Percentiles rank a stretch among this genome's conserved stretches.
Conservation (phyloP, 1,140 invertebrate genomes). For the Alviniconcha marisindica region DNA sequence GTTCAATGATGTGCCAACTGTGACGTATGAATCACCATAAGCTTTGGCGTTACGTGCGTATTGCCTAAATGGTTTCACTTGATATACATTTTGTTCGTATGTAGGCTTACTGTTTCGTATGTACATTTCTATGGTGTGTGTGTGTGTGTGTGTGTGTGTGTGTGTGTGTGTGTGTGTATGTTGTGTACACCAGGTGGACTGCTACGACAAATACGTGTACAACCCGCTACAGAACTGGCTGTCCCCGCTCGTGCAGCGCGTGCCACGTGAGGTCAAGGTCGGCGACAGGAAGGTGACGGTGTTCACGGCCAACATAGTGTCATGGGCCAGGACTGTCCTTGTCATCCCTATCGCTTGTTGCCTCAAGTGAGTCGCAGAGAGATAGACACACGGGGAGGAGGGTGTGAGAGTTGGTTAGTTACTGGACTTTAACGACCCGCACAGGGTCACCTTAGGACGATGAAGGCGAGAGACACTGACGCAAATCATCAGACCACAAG, state of each 20-base stretch:
- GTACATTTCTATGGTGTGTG: background rate
- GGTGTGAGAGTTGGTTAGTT: no score
- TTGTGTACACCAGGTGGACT: conserved; percentile 45
- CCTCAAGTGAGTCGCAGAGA: conserved; percentile 59
- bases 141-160: background rate
- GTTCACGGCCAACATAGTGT: conserved; percentile 68
- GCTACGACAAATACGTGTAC: conserved; percentile 62
- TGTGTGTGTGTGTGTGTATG: background rate
- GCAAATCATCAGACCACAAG: no score
- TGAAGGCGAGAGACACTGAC: no score
- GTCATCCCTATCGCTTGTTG: conserved; percentile 63
- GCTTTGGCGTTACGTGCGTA: no score
- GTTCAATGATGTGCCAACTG: no score
- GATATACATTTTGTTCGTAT: background rate
- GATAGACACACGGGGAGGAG: background rate
- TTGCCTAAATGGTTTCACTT: background rate
- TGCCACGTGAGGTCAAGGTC: conserved; percentile 50
- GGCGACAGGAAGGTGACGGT: conserved; percentile 44
- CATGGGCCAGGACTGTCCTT: conserved; percentile 61
- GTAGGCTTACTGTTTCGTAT: background rate
- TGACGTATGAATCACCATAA: no score
- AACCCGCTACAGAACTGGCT: conserved; percentile 53
- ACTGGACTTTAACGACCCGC: no score
- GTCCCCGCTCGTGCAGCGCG: conserved; percentile 51
- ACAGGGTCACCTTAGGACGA: no score